These are phyloP conservation scores for Malurus melanocephalus DNA, from an alignment of 2,113 vertebrate species.

Conservation along the genomic window DNA sequence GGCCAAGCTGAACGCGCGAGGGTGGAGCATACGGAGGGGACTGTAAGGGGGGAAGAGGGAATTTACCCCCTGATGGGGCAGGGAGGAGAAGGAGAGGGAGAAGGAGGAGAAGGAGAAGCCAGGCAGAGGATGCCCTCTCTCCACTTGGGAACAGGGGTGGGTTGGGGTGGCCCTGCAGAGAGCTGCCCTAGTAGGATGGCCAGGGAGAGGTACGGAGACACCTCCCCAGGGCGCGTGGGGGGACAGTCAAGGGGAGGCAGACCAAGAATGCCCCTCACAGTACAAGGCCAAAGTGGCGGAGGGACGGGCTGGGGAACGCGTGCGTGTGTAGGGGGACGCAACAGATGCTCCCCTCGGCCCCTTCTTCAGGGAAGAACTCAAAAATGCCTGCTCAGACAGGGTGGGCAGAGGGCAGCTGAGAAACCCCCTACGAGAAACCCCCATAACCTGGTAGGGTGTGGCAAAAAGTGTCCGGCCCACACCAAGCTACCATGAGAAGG, in stretches of 20 bases:
- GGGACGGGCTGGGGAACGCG: background rate
- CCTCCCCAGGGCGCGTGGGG: accelerated
- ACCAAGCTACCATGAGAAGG: background rate
- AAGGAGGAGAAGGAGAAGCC: background rate
- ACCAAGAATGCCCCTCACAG: background rate
- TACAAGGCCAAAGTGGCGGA: conserved; percentile 20
- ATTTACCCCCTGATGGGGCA: background rate
- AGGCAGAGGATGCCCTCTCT: background rate
- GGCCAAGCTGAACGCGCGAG: background rate
- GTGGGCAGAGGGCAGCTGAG: background rate
- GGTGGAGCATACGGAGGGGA: background rate
- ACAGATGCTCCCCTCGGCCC: background rate
- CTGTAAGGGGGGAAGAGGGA: background rate
- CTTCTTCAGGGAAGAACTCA: background rate
- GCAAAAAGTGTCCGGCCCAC: background rate
- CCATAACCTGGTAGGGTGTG: background rate
- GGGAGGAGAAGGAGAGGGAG: background rate
- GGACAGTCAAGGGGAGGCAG: background rate
- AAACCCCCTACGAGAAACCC: background rate
- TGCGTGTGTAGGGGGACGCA: background rate
- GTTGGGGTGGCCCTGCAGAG: background rate
- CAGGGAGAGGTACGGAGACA: accelerated
- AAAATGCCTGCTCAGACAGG: background rate
- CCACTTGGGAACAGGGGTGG: accelerated
- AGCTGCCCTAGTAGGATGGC: background rate